Percentiles rank a stretch among this genome's conserved stretches.
These are phyloP conservation scores for Sesamia inferens DNA, from an alignment of 2,888 invertebrate species.

Conservation along the genomic window DNA sequence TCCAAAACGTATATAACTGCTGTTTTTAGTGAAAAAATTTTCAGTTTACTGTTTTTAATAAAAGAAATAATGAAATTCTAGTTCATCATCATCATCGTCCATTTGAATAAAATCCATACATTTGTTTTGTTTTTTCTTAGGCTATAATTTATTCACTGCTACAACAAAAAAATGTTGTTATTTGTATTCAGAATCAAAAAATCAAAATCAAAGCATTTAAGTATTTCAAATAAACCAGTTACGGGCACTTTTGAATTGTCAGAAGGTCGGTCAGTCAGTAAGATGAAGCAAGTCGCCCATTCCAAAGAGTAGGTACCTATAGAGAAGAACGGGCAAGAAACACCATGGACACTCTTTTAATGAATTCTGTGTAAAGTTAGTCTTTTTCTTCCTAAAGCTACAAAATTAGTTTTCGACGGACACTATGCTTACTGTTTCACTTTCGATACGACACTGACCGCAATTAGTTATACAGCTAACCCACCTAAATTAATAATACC, in stretches of 20 bases:
- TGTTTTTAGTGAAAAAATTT: neutral
- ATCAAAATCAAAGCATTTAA: too few species aligned
- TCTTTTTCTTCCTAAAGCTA: neutral
- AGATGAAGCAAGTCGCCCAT: too few species aligned
- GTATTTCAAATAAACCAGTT: too few species aligned
- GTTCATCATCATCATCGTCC: neutral
- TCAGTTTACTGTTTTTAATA: neutral
- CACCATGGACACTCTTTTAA: too few species aligned
- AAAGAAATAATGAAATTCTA: too few species aligned
- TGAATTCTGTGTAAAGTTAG: neutral
- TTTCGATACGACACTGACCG: conserved; percentile 39
- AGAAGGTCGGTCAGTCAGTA: too few species aligned
- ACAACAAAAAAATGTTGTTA: neutral
- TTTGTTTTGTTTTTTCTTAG: too few species aligned
- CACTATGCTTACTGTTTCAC: conserved; percentile 31
- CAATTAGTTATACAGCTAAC: conserved; percentile 26
- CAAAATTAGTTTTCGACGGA: conserved; percentile 10
- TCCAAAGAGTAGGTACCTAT: too few species aligned
- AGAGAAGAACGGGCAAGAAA: too few species aligned
- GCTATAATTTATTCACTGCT: neutral
- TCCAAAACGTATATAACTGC: too few species aligned
- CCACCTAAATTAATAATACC: conserved; percentile 16
- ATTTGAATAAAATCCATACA: neutral
- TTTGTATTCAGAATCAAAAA: too few species aligned
- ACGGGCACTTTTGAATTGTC: too few species aligned